Percentiles rank a stretch among this genome's conserved stretches.
Evolutionary conservation across 2,113 vertebrate genomes (phyloP).

Genomic region (Asarcornis scutulata): DNA sequence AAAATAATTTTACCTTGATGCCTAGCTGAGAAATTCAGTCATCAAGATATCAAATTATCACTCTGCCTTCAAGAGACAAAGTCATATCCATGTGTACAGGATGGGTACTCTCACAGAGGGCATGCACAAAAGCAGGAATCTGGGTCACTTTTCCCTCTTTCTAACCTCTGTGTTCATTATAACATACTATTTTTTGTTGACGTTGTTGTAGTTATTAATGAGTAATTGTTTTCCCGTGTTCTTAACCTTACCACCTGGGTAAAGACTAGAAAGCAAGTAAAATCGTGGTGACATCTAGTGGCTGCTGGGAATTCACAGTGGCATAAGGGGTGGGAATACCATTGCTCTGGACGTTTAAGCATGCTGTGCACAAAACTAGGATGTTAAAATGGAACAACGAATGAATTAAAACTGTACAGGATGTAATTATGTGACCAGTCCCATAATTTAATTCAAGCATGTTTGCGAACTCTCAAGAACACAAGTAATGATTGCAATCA

Average conservation of each 20-base stretch:
- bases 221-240: not conserved
- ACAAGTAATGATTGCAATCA: not conserved
- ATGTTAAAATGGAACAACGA: not conserved
- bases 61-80: not conserved
- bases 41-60: not conserved
- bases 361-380: not conserved
- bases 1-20: not conserved
- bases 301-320: not conserved
- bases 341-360: not conserved
- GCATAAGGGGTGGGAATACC: not conserved
- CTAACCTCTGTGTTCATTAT: not conserved
- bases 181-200: not conserved
- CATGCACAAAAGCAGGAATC: not conserved
- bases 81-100: fast-evolving
- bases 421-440: not conserved
- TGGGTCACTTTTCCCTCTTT: not conserved
- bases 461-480: not conserved
- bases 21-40: not conserved
- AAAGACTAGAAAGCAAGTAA: not conserved
- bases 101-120: not conserved
- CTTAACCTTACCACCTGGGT: fast-evolving
- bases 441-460: not conserved
- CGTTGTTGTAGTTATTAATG: not conserved
- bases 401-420: not conserved
- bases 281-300: constrained; percentile 66